Percentiles rank a stretch among this genome's conserved stretches.
phyloP scores from a whole-genome alignment of 2,888 invertebrate genomes.

The Heteromyza rotundicornis region DNA sequence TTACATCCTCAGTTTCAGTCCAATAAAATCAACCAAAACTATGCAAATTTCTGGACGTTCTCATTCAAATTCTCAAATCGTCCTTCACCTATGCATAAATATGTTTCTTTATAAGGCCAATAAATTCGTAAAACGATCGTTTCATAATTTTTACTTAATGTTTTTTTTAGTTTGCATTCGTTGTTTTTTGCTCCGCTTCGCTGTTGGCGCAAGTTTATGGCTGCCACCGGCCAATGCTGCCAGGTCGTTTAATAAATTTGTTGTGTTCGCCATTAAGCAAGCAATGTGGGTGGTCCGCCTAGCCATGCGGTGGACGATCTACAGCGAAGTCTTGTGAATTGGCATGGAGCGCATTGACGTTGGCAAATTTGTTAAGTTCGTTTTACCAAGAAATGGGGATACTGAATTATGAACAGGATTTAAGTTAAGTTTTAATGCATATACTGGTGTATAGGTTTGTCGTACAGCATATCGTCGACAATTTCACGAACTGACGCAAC shows the following conservation, averaged over 20 bases:
- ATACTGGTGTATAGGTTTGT: no score
- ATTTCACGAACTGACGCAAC: no score
- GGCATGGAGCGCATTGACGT: neutral
- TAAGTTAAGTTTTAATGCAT: no score
- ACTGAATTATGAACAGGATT: neutral
- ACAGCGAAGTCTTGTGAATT: constrained; percentile 18
- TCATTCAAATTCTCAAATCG: neutral
- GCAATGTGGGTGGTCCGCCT: constrained; percentile 28
- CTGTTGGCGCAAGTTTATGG: constrained; percentile 12
- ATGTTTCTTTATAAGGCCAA: constrained; percentile 2
- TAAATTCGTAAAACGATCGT: constrained; percentile 7
- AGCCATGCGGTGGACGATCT: constrained; percentile 14
- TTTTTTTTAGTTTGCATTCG: no score
- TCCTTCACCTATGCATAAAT: neutral
- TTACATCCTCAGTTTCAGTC: neutral
- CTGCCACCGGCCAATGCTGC: constrained; percentile 23
- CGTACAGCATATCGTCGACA: no score
- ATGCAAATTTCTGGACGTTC: neutral
- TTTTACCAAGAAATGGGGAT: neutral
- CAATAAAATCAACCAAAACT: neutral
- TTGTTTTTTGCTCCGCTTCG: constrained; percentile 1
- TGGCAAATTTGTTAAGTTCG: constrained; percentile 8
- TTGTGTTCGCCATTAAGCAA: constrained; percentile 19
- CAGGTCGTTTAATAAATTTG: constrained; percentile 18
- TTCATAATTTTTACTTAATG: neutral